phyloP scores from a whole-genome alignment of 2,888 invertebrate species.

The Pollenia angustigena region DNA sequence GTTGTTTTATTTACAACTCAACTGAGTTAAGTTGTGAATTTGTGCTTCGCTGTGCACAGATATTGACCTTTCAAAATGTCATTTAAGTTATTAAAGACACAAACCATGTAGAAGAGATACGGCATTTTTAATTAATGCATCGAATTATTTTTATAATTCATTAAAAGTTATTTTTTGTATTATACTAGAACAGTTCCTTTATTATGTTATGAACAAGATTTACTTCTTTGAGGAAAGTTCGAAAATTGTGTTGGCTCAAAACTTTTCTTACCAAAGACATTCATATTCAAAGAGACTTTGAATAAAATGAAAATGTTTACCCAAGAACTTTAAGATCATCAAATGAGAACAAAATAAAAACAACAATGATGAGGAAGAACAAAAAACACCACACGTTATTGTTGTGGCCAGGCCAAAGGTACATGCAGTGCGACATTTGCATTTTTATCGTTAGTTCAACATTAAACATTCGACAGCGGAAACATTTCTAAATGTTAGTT shows the following conservation, averaged over 20 bases:
- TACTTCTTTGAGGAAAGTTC: too few species aligned
- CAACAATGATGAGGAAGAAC: conserved; percentile 9
- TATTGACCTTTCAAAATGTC: too few species aligned
- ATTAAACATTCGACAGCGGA: conserved; percentile 47
- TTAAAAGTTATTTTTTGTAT: too few species aligned
- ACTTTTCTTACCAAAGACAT: background rate
- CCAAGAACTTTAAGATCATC: conserved; percentile 12
- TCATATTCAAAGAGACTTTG: background rate
- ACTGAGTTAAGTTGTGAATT: too few species aligned
- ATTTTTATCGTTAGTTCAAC: conserved; percentile 81
- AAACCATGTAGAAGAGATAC: too few species aligned
- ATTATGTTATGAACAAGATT: too few species aligned
- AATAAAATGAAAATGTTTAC: conserved; percentile 3
- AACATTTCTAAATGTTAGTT: conserved; percentile 44
- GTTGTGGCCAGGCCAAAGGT: conserved; percentile 68
- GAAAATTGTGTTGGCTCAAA: background rate
- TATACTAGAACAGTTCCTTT: too few species aligned
- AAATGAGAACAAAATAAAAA: background rate
- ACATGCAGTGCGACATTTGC: conserved; percentile 80
- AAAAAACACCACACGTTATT: conserved; percentile 76
- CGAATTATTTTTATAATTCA: too few species aligned
- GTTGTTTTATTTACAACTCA: too few species aligned
- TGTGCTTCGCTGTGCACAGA: too few species aligned
- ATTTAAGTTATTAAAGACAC: too few species aligned
- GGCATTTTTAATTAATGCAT: too few species aligned